Conservation (phyloP, 2,797 vertebrate species). For the Microctenopoma lineatum region DNA sequence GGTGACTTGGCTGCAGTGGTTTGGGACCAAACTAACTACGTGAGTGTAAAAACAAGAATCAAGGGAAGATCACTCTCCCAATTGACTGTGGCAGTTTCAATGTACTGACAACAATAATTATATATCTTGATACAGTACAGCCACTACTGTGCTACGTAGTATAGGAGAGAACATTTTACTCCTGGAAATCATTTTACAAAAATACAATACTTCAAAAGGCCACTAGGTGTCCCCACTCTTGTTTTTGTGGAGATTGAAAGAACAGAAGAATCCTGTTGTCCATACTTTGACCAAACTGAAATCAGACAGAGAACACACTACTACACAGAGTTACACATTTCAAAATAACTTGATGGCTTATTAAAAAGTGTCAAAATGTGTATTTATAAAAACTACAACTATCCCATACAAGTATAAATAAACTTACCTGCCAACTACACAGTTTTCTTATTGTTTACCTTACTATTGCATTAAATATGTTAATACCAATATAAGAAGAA, state of each 20-base stretch:
- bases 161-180: not conserved
- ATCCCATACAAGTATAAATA: not conserved
- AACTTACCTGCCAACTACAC: not conserved
- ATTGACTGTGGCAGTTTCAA: not conserved
- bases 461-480: not conserved
- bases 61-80: constrained; percentile 1
- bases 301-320: not conserved
- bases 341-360: not conserved
- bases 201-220: constrained; percentile 56
- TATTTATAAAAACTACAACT: not conserved
- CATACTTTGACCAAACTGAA: constrained; percentile 9
- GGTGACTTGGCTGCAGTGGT: constrained; percentile 20
- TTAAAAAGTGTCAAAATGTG: not conserved
- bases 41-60: constrained; percentile 13
- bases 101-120: not conserved
- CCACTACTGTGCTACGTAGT: not conserved
- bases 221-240: constrained; percentile 86
- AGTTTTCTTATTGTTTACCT: not conserved
- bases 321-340: not conserved
- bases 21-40: constrained; percentile 16
- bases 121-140: not conserved
- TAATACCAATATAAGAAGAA: not conserved
- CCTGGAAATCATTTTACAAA: constrained; percentile 10
- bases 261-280: constrained; percentile 23
- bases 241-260: constrained; percentile 45